A percentile compares a stretch with the other conserved stretches of the same genome.
Conservation (phyloP, 2,888 invertebrate genomes). For the Acanthoscelides obtectus region DNA sequence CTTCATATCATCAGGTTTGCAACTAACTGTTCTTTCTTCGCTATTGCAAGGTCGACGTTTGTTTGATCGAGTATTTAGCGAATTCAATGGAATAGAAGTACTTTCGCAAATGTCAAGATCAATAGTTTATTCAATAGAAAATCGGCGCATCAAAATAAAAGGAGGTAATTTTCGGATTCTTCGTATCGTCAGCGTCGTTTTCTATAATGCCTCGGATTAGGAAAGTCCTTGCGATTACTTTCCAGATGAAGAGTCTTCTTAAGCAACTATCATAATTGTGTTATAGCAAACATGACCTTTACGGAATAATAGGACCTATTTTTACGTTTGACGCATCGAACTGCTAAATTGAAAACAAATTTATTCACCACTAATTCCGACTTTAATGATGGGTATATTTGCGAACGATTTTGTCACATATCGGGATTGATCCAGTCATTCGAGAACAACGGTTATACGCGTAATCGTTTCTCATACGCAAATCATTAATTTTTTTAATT, state of each 20-base stretch:
- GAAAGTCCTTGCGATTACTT: background rate
- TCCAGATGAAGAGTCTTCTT: background rate
- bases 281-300: background rate
- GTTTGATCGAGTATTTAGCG: background rate
- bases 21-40: too few species aligned
- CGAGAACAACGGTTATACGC: too few species aligned
- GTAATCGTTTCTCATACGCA: too few species aligned
- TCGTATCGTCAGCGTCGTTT: background rate
- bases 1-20: background rate
- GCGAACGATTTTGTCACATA: background rate
- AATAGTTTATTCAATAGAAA: background rate
- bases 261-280: background rate
- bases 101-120: background rate
- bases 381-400: background rate
- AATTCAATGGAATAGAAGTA: background rate
- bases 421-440: background rate
- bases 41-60: background rate
- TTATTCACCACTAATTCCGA: background rate
- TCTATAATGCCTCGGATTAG: background rate
- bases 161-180: background rate
- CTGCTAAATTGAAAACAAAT: background rate
- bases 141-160: background rate
- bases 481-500: too few species aligned
- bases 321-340: background rate
- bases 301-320: background rate